phyloP scores from a whole-genome alignment of 2,888 invertebrate species.

The Glomeris marginata region DNA sequence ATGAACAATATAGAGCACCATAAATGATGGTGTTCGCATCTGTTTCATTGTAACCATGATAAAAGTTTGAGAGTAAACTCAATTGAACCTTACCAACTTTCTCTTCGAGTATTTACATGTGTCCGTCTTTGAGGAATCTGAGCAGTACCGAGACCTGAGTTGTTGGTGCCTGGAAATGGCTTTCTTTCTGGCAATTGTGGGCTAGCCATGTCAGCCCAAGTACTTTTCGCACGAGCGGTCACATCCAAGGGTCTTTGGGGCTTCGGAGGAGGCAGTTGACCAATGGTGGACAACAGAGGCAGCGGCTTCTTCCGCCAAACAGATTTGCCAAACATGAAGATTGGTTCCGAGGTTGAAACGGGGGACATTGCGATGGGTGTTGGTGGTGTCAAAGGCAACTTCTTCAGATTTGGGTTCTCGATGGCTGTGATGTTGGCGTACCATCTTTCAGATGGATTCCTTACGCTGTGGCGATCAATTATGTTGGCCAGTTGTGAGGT shows the following conservation, averaged over 20 bases:
- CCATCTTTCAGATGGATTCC: too few species aligned
- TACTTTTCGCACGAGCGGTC: neutral
- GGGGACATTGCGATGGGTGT: too few species aligned
- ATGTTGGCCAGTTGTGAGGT: too few species aligned
- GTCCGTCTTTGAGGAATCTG: neutral
- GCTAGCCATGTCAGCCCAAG: neutral
- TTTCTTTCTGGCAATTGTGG: conserved; percentile 9
- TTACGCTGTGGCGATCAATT: too few species aligned
- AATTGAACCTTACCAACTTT: neutral
- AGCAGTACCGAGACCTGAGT: neutral
- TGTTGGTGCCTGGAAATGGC: neutral
- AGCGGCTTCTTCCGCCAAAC: conserved; percentile 3
- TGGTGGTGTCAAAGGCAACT: too few species aligned
- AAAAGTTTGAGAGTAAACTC: neutral
- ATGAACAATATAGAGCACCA: too few species aligned
- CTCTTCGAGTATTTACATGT: neutral
- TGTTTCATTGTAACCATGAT: too few species aligned
- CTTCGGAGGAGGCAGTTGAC: neutral
- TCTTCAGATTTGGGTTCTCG: too few species aligned
- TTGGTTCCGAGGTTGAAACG: too few species aligned
- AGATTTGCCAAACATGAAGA: too few species aligned
- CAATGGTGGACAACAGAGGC: neutral
- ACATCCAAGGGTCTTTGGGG: conserved; percentile 3
- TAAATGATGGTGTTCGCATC: too few species aligned
- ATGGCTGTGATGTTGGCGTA: too few species aligned